Base-by-base conservation (phyloP, 1,140 invertebrate species). In the Hydropsyche tenuis region DNA sequence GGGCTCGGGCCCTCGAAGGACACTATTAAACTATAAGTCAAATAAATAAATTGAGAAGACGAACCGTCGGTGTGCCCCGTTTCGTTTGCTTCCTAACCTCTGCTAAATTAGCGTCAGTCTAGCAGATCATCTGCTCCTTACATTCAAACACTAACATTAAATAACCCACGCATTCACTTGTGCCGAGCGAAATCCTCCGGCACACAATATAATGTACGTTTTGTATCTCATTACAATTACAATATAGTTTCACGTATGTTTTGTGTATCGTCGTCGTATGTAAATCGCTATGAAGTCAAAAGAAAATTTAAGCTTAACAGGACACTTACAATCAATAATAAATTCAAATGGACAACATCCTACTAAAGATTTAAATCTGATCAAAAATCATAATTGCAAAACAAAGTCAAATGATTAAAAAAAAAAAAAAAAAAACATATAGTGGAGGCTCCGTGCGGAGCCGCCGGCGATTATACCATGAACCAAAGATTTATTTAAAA, bases 291-390 rank as follows among this genome's bases (percentile, higher is more conserved):
- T 83, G 82, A 83, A 82, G 79, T 83, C 79, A 78, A 65, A 80
- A 81, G 81, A 71, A 79, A 85, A 85, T 82, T 83, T 84, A 84
- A 85, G 83, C 83, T 83, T 84, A 85, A 85, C 84, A 83, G 84
- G 81, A 85, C 82, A 85, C 84, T 85, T 84, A 84, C 83, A 82
- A 82, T 83, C 84, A 79, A 85, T 37, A 37, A 37, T 37, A 85
- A 83, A 75, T 66, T 73, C 71, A 73, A 85, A 85, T 84, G 84
- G 84, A 85, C 85, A 85, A 85, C 84, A 82, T 85, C 83, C 84
- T 85, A 85, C 83, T 85, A 84, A 84, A 85, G 80, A 84, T 84
- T 85, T 85, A 84, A 82, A 84, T 74, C 82, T 82, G 84, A 84
- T 83, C 73, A 82, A 81, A 84, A 82, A 81, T 81, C 82, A 86